These are phyloP conservation scores for Ceratitis capitata DNA, from an alignment of 1,140 invertebrate species.

Conservation along the genomic window DNA sequence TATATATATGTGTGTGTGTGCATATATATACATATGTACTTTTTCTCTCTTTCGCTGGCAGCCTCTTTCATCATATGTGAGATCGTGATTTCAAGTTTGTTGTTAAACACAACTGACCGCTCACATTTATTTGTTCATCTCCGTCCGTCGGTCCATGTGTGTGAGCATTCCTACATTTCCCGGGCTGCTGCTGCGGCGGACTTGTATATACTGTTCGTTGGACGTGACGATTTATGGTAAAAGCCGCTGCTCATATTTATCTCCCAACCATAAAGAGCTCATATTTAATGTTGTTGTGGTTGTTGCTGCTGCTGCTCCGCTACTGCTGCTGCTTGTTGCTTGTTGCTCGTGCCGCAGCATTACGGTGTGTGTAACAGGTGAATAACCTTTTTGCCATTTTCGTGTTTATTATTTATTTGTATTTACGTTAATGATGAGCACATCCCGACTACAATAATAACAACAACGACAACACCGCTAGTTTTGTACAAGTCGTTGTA, in stretches of 20 bases:
- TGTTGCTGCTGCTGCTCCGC: background rate
- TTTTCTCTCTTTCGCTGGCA: background rate
- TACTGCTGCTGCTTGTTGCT: too few relatives aligned
- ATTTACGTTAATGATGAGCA: conserved; percentile 32
- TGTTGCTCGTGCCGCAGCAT: background rate
- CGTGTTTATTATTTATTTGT: conserved; percentile 13
- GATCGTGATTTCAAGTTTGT: conserved; percentile 12
- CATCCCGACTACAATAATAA: background rate
- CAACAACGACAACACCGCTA: background rate
- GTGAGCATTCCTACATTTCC: background rate
- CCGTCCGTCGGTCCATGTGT: background rate
- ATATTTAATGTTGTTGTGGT: background rate
- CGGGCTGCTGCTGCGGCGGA: background rate
- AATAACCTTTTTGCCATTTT: conserved; percentile 36
- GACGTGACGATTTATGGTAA: conserved; percentile 10
- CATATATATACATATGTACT: background rate
- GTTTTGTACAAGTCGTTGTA: too few relatives aligned
- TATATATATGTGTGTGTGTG: background rate
- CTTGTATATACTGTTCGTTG: background rate
- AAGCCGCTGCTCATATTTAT: conserved; percentile 30
- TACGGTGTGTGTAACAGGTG: conserved; percentile 25
- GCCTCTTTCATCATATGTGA: background rate
- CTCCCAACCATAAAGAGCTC: conserved; percentile 18
- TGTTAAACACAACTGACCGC: conserved; percentile 13
- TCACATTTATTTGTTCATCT: background rate